Percentiles rank a stretch among this genome's conserved stretches.
These are phyloP conservation scores for Paramormyrops kingsleyae DNA, from an alignment of 2,113 vertebrate species.

Conservation along the genomic window DNA sequence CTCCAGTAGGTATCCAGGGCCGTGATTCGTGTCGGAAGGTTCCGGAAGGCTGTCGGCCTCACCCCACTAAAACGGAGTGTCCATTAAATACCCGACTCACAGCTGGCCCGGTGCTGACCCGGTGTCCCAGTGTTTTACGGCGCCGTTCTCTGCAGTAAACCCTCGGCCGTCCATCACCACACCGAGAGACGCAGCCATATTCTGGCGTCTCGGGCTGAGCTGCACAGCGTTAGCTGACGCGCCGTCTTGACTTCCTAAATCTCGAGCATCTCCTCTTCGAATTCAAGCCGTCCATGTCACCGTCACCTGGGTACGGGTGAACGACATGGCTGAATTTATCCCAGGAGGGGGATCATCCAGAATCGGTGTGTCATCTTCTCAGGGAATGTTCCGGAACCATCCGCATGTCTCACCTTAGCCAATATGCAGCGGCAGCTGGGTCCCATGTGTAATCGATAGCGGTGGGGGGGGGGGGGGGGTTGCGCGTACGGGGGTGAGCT, in stretches of 20 bases:
- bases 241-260: background rate
- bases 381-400: background rate
- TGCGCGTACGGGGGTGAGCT: background rate
- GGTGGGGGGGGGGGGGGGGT: background rate
- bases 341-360: background rate
- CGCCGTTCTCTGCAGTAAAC: slow-evolving; percentile 29
- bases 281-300: background rate
- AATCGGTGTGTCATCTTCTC: background rate
- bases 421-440: background rate
- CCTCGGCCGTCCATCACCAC: slow-evolving; percentile 3
- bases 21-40: background rate
- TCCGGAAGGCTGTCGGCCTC: background rate
- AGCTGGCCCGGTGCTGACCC: slow-evolving; percentile 40
- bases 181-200: background rate
- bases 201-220: background rate
- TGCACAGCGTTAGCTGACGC: background rate
- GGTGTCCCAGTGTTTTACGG: slow-evolving; percentile 48
- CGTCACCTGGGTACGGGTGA: background rate
- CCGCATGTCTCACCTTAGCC: background rate
- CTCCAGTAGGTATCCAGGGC: background rate
- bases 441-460: background rate
- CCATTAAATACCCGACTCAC: slow-evolving; percentile 39
- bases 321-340: background rate
- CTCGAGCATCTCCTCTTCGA: background rate
- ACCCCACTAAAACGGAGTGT: slow-evolving; percentile 6